Percentiles rank a stretch among this genome's conserved stretches.
phyloP scores from a whole-genome alignment of 2,888 invertebrate genomes.

The Agriopis leucophaearia region DNA sequence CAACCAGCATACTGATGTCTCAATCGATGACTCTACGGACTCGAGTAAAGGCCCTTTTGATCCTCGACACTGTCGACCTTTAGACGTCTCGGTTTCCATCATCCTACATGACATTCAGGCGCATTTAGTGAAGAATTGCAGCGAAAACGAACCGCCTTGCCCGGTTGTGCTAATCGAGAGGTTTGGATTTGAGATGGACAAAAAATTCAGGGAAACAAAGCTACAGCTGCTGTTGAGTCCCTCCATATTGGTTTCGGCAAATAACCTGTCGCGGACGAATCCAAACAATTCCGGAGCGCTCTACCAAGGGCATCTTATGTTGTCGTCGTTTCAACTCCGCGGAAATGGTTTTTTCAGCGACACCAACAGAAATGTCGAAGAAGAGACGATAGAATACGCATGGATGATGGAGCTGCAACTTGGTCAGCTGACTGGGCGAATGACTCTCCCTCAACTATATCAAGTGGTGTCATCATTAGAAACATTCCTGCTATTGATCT shows the following conservation, averaged over 20 bases:
- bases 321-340: slow-evolving; percentile 94
- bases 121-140: slow-evolving; percentile 97
- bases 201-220: slow-evolving; percentile 95
- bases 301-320: slow-evolving; percentile 93
- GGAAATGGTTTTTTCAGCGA: slow-evolving; percentile 99
- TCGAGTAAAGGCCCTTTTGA: slow-evolving; percentile 90
- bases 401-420: slow-evolving; percentile 98
- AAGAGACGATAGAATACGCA: slow-evolving; percentile 98
- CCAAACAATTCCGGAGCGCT: slow-evolving; percentile 80
- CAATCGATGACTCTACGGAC: slow-evolving; percentile 88
- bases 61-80: slow-evolving; percentile 94
- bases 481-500: slow-evolving; percentile 93
- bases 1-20: slow-evolving; percentile 84
- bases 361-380: slow-evolving; percentile 94
- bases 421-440: slow-evolving; percentile 96
- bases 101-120: slow-evolving; percentile 98
- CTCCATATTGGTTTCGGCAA: slow-evolving; percentile 92
- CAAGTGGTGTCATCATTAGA: slow-evolving; percentile 95
- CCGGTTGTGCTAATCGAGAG: slow-evolving; percentile 95
- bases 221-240: slow-evolving; percentile 96
- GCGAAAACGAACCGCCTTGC: slow-evolving; percentile 95
- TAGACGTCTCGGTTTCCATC: slow-evolving; percentile 96
- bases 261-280: slow-evolving; percentile 89
- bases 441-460: slow-evolving; percentile 95
- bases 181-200: slow-evolving; percentile 99